Base-by-base conservation (phyloP, 2,113 vertebrate species). In the Desmodus rotundus region DNA sequence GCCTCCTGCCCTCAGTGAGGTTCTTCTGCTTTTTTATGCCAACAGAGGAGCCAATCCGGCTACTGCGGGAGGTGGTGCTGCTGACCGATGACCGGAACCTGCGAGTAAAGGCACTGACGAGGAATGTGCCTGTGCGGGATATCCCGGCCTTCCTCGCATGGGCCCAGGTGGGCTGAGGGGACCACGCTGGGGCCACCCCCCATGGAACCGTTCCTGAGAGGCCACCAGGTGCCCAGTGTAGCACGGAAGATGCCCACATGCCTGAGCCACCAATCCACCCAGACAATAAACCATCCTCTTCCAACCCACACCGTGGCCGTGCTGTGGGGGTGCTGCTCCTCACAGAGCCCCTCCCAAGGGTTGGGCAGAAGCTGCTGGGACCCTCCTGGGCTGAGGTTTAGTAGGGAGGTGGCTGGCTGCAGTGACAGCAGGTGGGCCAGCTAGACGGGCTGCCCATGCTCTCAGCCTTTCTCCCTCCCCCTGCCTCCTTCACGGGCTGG, bases 1-100 rank as follows among this genome's bases (percentile, higher is more conserved):
- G 0, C 10, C 26, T 38, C 12, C 50, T 61, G 24, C 77, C 85
- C 94, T 93, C 84, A 68, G 10, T 38, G 33, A 3, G 77, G 91
- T 87, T 95, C 61, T 78, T 50, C 45, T 67, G 19, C 38, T 70
- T 28, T 90, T 76, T 87, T 87, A 1, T 95, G 67, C 0, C 97
- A 92, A 96, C 99, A 99, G 99, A 99, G 61, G 99, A 99, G 89
- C 99, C 99, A 1, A 99, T 99, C 97, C 99, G 98, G 83, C 98
- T 99, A 63, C 98, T 99, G 22, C 98, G 99, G 97, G 99, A 99
- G 97, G 99, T 99, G 97, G 99, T 99, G 68, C 98, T 99, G 93
- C 99, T 99, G 90, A 99, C 99, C 0, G 99, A 99, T 20, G 99
- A 99, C 98, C 99, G 99, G 43, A 99, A 99, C 98, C 99, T 99